phyloP scores from a whole-genome alignment of 2,888 invertebrate species.

The Tortrix viridana region DNA sequence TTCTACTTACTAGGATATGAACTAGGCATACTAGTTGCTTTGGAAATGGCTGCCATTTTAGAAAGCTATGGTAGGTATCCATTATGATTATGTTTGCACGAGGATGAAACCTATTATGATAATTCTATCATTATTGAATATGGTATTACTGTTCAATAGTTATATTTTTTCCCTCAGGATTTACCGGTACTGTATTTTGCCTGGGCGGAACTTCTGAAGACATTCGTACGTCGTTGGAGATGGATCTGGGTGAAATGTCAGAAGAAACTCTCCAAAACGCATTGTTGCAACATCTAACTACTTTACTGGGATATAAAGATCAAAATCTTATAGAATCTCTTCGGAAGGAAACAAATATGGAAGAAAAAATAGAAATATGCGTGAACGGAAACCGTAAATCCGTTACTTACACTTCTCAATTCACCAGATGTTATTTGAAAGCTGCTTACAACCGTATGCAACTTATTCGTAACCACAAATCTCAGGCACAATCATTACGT shows the following conservation, averaged over 20 bases:
- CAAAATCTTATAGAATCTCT: constrained; percentile 2
- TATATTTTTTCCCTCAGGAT: constrained; percentile 23
- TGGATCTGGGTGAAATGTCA: constrained; percentile 17
- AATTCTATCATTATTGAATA: neutral
- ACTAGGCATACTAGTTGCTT: constrained; percentile 34
- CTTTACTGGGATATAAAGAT: neutral
- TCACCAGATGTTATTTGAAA: constrained; percentile 22
- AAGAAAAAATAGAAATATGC: constrained; percentile 19
- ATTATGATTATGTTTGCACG: neutral
- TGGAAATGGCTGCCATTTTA: constrained; percentile 39
- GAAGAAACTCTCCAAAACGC: constrained; percentile 14
- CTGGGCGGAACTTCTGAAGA: constrained; percentile 33
- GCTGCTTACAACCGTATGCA: constrained; percentile 27
- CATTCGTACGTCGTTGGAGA: constrained; percentile 11
- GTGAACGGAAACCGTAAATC: neutral
- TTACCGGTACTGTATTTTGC: constrained; percentile 31
- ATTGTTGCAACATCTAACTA: constrained; percentile 11
- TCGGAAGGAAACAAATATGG: neutral
- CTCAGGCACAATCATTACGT: constrained; percentile 9
- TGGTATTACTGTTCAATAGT: neutral
- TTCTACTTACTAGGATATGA: constrained; percentile 41
- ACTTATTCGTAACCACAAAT: constrained; percentile 21
- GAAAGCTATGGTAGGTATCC: constrained; percentile 35
- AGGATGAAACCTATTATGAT: neutral
- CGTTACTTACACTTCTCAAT: constrained; percentile 30